These are phyloP conservation scores for Drosophila lacicola DNA, from an alignment of 2,888 invertebrate genomes.

Conservation along the genomic window DNA sequence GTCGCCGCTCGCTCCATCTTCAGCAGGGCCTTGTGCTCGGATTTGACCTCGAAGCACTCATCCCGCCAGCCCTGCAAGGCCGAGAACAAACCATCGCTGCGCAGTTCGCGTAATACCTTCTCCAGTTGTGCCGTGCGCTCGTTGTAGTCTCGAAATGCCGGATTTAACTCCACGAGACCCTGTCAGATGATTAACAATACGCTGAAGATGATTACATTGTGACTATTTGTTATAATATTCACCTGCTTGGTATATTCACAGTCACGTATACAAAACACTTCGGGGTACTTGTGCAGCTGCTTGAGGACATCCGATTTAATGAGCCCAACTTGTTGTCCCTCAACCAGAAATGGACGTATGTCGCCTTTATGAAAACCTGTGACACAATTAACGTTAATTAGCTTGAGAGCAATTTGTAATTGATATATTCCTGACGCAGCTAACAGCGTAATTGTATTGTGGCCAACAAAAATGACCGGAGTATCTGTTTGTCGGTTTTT, in stretches of 20 bases:
- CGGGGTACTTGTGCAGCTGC: slow-evolving; percentile 92
- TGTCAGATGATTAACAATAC: slow-evolving; percentile 82
- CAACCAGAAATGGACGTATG: slow-evolving; percentile 94
- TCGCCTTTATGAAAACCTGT: slow-evolving; percentile 91
- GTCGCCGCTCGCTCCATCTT: slow-evolving; percentile 97
- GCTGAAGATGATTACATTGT: slow-evolving; percentile 1
- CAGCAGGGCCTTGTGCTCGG: slow-evolving; percentile 87
- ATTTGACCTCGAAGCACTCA: slow-evolving; percentile 97
- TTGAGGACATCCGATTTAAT: slow-evolving; percentile 93
- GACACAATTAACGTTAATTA: slow-evolving; percentile 46
- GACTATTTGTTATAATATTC: slow-evolving; percentile 25
- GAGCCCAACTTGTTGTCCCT: slow-evolving; percentile 95
- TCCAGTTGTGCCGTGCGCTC: slow-evolving; percentile 92
- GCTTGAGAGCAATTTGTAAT: slow-evolving; percentile 22
- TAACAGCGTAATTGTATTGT: slow-evolving; percentile 4
- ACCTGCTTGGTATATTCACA: slow-evolving; percentile 84
- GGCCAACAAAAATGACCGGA: slow-evolving; percentile 8
- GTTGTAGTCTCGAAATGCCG: slow-evolving; percentile 93
- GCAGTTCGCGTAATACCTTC: slow-evolving; percentile 91
- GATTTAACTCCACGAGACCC: slow-evolving; percentile 93
- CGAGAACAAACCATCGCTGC: slow-evolving; percentile 90
- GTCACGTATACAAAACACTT: slow-evolving; percentile 87
- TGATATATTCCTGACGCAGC: slow-evolving; percentile 9
- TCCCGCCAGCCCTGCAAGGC: slow-evolving; percentile 96
- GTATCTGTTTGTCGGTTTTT: neutral